Percentiles rank a stretch among this genome's conserved stretches.
phyloP scores from a whole-genome alignment of 2,888 invertebrate genomes.

The Morpho helenor region DNA sequence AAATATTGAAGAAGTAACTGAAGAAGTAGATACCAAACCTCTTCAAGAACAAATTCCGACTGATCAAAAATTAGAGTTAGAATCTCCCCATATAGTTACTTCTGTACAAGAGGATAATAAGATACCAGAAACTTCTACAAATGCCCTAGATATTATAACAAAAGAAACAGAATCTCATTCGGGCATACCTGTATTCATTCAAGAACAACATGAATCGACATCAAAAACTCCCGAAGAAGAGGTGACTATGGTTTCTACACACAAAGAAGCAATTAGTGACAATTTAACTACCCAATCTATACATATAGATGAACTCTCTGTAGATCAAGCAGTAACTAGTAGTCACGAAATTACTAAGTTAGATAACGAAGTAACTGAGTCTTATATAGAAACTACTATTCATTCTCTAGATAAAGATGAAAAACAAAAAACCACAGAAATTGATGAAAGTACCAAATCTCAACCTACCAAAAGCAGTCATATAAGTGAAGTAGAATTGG shows the following conservation, averaged over 20 bases:
- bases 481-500: slow-evolving; percentile 20
- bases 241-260: background rate
- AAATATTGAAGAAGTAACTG: background rate
- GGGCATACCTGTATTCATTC: background rate
- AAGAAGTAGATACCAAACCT: background rate
- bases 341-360: slow-evolving; percentile 4
- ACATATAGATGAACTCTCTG: slow-evolving; percentile 4
- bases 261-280: background rate
- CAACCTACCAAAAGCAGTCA: slow-evolving; percentile 13
- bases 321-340: background rate
- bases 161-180: background rate
- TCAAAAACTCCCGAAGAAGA: background rate
- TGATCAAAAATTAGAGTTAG: slow-evolving; percentile 5
- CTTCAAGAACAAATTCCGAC: slow-evolving; percentile 1
- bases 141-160: background rate
- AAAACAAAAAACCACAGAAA: slow-evolving; percentile 10
- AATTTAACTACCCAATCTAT: slow-evolving; percentile 3
- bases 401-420: background rate
- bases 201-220: slow-evolving; percentile 1
- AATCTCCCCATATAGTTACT: background rate
- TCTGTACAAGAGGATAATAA: background rate
- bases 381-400: slow-evolving; percentile 3
- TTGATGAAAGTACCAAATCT: slow-evolving; percentile 19
- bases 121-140: background rate
- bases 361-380: slow-evolving; percentile 3